These are phyloP conservation scores for Linnaemya vulpina DNA, from an alignment of 2,888 invertebrate genomes.

Conservation along the genomic window DNA sequence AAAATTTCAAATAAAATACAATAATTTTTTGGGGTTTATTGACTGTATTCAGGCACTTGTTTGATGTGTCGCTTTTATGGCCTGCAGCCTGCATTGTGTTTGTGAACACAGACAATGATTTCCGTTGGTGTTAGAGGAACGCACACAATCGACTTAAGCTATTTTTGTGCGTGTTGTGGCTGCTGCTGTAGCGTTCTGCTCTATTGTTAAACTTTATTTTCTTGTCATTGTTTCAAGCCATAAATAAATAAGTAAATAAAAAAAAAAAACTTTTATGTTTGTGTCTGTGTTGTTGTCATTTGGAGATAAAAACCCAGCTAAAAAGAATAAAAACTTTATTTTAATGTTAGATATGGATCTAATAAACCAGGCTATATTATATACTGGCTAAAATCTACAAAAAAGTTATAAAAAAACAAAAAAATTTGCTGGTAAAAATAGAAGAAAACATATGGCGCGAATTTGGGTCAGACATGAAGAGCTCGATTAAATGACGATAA, in stretches of 20 bases:
- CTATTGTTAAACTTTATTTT: conserved; percentile 36
- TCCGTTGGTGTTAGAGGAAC: conserved; percentile 26
- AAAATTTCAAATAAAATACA: background rate
- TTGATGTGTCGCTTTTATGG: background rate
- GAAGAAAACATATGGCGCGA: conserved; percentile 58
- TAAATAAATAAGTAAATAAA: conserved; percentile 25
- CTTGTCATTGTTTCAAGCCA: conserved; percentile 53
- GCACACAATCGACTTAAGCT: conserved; percentile 50
- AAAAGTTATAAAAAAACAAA: conserved; percentile 16
- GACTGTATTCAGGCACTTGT: background rate
- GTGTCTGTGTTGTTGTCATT: conserved; percentile 58
- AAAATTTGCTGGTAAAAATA: conserved; percentile 4
- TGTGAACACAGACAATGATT: background rate
- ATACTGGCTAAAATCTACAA: conserved; percentile 30
- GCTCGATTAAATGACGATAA: conserved; percentile 51
- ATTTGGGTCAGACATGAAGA: conserved; percentile 68
- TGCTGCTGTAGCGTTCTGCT: background rate
- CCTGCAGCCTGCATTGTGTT: conserved; percentile 24
- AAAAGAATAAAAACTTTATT: background rate
- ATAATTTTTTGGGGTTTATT: background rate
- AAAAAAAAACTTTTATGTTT: conserved; percentile 10
- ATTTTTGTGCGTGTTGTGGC: conserved; percentile 29
- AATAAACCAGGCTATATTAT: conserved; percentile 8
- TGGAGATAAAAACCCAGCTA: conserved; percentile 53
- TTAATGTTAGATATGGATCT: conserved; percentile 51